A percentile compares a stretch with the other conserved stretches of the same genome.
phyloP scores from a whole-genome alignment of 2,888 invertebrate species.

The Stenichneumon culpator region DNA sequence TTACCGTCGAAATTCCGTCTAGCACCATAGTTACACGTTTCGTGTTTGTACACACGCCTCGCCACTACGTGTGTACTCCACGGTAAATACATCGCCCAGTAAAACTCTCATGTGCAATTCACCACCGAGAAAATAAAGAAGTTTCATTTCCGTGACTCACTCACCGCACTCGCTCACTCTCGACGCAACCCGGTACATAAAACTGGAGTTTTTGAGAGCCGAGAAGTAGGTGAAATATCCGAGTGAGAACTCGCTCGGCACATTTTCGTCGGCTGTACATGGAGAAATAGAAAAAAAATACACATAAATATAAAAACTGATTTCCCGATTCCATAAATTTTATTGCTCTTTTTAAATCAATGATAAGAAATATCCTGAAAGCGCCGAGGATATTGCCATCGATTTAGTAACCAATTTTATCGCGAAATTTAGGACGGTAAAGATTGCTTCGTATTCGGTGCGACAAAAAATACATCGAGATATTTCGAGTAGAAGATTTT shows the following conservation, averaged over 20 bases:
- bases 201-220: slow-evolving; percentile 2
- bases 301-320: neutral
- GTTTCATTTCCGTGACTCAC: slow-evolving; percentile 57
- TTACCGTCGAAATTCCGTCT: slow-evolving; percentile 4
- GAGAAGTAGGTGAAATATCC: slow-evolving; percentile 7
- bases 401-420: too few relatives aligned
- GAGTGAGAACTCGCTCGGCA: neutral
- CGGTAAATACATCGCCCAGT: slow-evolving; percentile 26
- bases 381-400: neutral
- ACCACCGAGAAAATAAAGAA: slow-evolving; percentile 59
- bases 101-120: slow-evolving; percentile 54
- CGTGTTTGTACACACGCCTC: neutral
- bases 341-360: neutral
- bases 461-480: too few relatives aligned
- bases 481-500: too few relatives aligned
- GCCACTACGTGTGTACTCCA: neutral
- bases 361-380: too few relatives aligned
- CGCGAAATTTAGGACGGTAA: too few relatives aligned
- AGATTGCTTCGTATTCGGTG: too few relatives aligned
- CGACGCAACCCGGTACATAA: slow-evolving; percentile 32
- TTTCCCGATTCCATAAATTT: neutral
- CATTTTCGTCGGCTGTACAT: neutral
- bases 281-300: neutral
- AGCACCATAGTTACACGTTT: neutral
- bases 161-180: slow-evolving; percentile 38